Base-by-base conservation (phyloP, 1,140 invertebrate genomes). In the Drosophila virilis region DNA sequence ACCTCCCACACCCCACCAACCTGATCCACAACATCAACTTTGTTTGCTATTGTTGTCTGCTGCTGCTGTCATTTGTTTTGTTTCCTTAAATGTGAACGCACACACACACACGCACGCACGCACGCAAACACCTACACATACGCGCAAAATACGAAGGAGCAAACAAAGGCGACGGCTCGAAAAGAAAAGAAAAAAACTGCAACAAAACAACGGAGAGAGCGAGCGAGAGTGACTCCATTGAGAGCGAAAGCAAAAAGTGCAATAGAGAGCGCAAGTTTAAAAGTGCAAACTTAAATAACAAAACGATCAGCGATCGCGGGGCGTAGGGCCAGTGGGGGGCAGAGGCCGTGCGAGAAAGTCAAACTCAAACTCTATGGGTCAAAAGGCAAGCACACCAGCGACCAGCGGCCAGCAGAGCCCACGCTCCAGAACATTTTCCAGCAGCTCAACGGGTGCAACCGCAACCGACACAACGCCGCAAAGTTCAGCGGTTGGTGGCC, bases 331-430 rank as follows among this genome's bases (percentile, higher is more conserved):
- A 60, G 42, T n/a, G 45, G 40, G 54, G 62, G 43, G 33, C 60
- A 51, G 52, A 52, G 72, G 57, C 66, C 33, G 54, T 33, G 69
- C 17, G 74, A 55, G 45, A 46, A 42, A 55, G 62, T 10, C 52
- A 12, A 57, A 52, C 33, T 32, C 55, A 45, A 75, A 65, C 78
- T 80, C 84, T 84, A 97, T 97, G 96, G 96, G 96, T 93, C 96
- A 96, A 92, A 97, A 97, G 93, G 94, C 96, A 90, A 97, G 96
- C 92, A 96, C 96, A 67, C 96, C 96, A 72, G 95, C 95, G 77
- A 95, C 94, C 83, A 95, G 95, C 74, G 94, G 94, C 71, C 86
- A 92, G 61, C 94, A 95, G 93, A 96, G 95, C 94, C 95, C 94
- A 82, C 94, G 94, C 83, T 94, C 94, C 83, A 94, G 95, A 93